These are phyloP conservation scores for Hydropsyche betteni DNA, from an alignment of 2,888 invertebrate species.

Conservation along the genomic window DNA sequence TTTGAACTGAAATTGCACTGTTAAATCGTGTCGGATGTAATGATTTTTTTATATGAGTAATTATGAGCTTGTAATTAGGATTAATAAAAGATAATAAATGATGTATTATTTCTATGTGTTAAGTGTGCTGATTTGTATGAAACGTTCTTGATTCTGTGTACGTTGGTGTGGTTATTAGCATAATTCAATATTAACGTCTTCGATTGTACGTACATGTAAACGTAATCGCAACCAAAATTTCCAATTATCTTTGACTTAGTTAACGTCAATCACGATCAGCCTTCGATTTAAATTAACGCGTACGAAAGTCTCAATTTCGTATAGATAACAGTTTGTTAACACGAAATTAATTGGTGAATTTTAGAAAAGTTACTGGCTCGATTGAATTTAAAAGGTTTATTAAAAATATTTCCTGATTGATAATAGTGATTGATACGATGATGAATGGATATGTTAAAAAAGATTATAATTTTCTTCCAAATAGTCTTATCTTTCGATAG, in stretches of 20 bases:
- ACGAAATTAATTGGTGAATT: no score
- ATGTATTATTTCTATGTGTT: background rate
- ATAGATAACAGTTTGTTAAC: no score
- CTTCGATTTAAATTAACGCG: background rate
- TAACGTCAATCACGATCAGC: slow-evolving; percentile 11
- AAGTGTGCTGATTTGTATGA: slow-evolving; percentile 6
- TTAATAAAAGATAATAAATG: no score
- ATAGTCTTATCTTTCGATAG: no score
- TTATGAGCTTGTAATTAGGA: no score
- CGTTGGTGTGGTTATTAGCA: background rate
- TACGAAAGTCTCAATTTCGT: no score
- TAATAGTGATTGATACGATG: no score
- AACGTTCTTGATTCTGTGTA: slow-evolving; percentile 7
- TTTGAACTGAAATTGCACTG: background rate
- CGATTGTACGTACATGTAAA: background rate
- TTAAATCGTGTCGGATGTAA: background rate
- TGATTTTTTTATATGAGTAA: background rate
- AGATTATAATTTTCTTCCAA: no score
- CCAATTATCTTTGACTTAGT: slow-evolving; percentile 9
- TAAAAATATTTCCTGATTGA: no score
- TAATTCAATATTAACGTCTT: background rate
- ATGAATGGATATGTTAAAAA: no score
- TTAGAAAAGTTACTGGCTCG: no score
- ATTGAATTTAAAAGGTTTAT: no score
- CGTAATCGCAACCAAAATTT: slow-evolving; percentile 9